Evolutionary conservation across 2,888 invertebrate species (phyloP).

Genomic region (Sminthurinus aureus): DNA sequence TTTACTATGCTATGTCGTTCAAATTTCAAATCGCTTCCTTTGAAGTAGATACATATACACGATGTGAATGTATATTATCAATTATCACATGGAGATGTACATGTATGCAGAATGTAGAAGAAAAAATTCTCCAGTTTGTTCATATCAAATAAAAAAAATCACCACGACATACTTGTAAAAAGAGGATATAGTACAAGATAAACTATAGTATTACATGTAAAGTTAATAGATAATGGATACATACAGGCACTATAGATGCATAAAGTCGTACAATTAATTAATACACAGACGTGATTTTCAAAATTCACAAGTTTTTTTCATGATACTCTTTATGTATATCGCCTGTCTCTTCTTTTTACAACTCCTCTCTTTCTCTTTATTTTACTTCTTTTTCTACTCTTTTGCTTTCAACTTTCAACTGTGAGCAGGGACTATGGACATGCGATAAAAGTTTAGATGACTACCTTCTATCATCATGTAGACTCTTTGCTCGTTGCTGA

Average conservation of each 20-base stretch:
- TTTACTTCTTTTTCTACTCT: too few species aligned
- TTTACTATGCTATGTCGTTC: slow-evolving; percentile 3
- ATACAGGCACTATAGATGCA: too few species aligned
- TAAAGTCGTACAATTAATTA: slow-evolving; percentile 5
- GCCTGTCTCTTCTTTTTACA: too few species aligned
- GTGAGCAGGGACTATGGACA: background rate
- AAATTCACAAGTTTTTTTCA: slow-evolving; percentile 16
- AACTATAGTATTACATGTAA: background rate
- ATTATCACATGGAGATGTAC: too few species aligned
- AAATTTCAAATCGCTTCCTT: background rate
- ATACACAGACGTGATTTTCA: slow-evolving; percentile 3
- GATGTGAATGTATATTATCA: too few species aligned
- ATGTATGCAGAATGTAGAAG: background rate
- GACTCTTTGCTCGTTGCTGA: background rate
- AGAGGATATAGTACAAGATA: background rate
- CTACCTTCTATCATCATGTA: slow-evolving; percentile 3
- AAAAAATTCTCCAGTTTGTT: slow-evolving; percentile 10
- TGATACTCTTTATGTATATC: too few species aligned
- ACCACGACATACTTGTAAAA: background rate
- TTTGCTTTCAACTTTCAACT: background rate
- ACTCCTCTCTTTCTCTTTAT: too few species aligned
- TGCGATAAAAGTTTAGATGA: slow-evolving; percentile 2
- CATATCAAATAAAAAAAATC: background rate
- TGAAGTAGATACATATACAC: too few species aligned
- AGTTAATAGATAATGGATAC: too few species aligned